Evolutionary conservation across 2,888 invertebrate genomes (phyloP).

Genomic region (Drosophila anomelani): DNA sequence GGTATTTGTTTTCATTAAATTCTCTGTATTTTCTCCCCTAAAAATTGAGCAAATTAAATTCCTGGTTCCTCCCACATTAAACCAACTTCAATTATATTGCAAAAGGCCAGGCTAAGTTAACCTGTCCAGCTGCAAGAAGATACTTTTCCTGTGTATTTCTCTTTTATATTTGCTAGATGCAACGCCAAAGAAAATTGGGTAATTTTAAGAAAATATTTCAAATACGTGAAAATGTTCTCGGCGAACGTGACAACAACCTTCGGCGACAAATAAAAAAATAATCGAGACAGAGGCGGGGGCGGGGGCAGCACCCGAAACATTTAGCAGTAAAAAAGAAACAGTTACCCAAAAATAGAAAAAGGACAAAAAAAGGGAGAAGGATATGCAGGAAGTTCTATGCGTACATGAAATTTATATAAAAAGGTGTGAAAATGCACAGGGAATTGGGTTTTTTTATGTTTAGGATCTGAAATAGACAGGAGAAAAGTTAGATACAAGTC

Average conservation of each 20-base stretch:
- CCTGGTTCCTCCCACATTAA: neutral
- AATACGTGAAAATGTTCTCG: constrained; percentile 74
- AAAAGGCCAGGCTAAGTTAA: constrained; percentile 18
- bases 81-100: constrained; percentile 38
- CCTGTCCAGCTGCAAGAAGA: constrained; percentile 24
- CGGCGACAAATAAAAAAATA: constrained; percentile 53
- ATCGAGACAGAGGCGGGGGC: constrained; percentile 34
- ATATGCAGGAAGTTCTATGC: constrained; percentile 19
- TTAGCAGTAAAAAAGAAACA: constrained; percentile 67
- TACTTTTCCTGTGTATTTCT: constrained; percentile 12
- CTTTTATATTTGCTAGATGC: constrained; percentile 41
- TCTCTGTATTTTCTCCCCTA: neutral
- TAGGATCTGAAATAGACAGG: neutral
- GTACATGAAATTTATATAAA: constrained; percentile 2
- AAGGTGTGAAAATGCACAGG: constrained; percentile 29
- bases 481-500: neutral
- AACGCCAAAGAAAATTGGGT: constrained; percentile 68
- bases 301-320: constrained; percentile 44
- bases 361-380: constrained; percentile 9
- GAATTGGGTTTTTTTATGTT: neutral
- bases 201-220: constrained; percentile 79
- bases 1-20: neutral
- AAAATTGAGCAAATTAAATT: neutral
- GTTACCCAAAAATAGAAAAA: constrained; percentile 18
- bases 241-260: constrained; percentile 69